Evolutionary conservation across 2,888 invertebrate species (phyloP), one percentile per base, ranked within the genome.

Genomic region (Carcina quercana): DNA sequence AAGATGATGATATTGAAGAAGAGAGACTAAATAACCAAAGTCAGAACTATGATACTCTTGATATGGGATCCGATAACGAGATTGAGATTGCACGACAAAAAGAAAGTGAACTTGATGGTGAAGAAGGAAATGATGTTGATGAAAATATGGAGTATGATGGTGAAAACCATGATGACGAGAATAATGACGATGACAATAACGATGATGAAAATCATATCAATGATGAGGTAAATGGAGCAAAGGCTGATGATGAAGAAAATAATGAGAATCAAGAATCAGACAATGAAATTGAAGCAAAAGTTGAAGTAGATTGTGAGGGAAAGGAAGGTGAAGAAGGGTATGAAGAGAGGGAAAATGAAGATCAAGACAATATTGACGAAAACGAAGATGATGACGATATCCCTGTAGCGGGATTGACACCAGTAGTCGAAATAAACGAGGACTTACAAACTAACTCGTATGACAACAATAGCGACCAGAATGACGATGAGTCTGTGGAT

Each of bases 51-150:
- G 82, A 82, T 35, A 83, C 78, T n/a, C 72, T 82, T 0, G 79
- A 83, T 30, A 80, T 82, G 72, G 82, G 82, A 30, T 80, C 84
- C 7, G 85, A 85, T 20, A 78, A 80, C 50, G 85, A 85, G 58
- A 79, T 83, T 22, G 84, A 85, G 53, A 82, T 84, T 4, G 79
- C 80, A 15, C 63, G 75, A 2, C 70, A 79, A 35, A 67, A 66
- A 43, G 66, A 64, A 30, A 54, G 59, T 24, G 60, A 64, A 8
- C 38, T 34, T 1, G 66, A 62, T 3, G 58, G 55, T 4, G 50
- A 55, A n/a, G 50, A 46, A 14, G 58, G 53, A 27, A 50, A 58
- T 26, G 61, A 60, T 8, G 47, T 38, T 6, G 55, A 58, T 20
- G 55, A 58, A 7, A 45, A 51, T 24, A 38, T 39, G 13, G 46